These are phyloP conservation scores for Liposcelis brunnea DNA, from an alignment of 2,888 invertebrate species.

Conservation along the genomic window DNA sequence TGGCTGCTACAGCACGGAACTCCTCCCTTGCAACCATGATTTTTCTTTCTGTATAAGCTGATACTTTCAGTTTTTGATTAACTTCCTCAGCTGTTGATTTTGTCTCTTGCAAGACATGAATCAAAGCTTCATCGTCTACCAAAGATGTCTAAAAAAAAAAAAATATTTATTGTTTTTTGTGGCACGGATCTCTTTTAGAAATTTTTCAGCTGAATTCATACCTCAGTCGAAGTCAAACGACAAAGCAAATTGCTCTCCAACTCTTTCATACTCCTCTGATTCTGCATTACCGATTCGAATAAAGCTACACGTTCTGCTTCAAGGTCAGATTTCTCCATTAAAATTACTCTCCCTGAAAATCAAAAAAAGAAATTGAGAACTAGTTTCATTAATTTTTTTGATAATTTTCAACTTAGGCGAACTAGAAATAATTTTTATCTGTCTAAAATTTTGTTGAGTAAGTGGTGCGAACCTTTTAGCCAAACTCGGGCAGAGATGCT, in stretches of 20 bases:
- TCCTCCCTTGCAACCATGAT: slow-evolving; percentile 89
- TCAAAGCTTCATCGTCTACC: slow-evolving; percentile 89
- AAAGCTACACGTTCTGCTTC: slow-evolving; percentile 86
- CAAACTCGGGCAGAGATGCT: no score
- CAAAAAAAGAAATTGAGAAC: slow-evolving; percentile 13
- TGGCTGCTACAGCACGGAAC: slow-evolving; percentile 83
- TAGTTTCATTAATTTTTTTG: background rate
- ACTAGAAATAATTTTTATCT: no score
- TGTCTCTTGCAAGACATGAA: slow-evolving; percentile 71
- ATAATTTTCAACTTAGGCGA: no score
- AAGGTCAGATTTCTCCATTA: slow-evolving; percentile 90
- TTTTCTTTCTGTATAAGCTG: slow-evolving; percentile 85
- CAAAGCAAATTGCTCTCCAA: slow-evolving; percentile 81
- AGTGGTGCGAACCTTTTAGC: no score
- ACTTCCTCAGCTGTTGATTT: slow-evolving; percentile 87
- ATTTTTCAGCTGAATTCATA: slow-evolving; percentile 13
- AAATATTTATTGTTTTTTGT: background rate
- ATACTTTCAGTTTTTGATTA: slow-evolving; percentile 79
- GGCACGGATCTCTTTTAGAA: background rate
- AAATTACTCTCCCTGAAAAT: slow-evolving; percentile 55
- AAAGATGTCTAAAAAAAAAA: slow-evolving; percentile 46
- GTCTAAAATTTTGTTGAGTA: no score
- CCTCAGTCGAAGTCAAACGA: slow-evolving; percentile 77
- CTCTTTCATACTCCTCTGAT: slow-evolving; percentile 91
- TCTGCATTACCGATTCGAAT: slow-evolving; percentile 90